Evolutionary conservation across 1,140 invertebrate species (phyloP), one percentile per base, ranked within the genome.

Genomic region (Aphis craccivora): DNA sequence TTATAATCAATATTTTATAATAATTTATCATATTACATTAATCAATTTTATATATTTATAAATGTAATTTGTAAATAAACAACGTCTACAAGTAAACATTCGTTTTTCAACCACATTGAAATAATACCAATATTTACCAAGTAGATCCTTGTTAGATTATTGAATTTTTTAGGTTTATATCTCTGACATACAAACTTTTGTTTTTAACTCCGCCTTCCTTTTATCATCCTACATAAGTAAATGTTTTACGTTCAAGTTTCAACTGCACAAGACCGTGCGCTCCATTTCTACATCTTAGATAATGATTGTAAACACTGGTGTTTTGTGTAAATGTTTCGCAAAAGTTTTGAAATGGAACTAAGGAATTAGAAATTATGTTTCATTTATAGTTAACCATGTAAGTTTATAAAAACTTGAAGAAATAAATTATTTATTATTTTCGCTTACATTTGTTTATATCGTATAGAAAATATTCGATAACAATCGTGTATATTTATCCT

Each of bases 301-400:
- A 90, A 90, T 90, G 40, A 67, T 90, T 55, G 14, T n/a, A 55
- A 6, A 37, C 6, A 25, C 14, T 48, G 14, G 53, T 0, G 23
- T 60, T 37, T 90, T 43, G 53, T 45, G 25, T 90, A 67, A 90
- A 90, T 90, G 53, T 90, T 67, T 90, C 35, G 18, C 51, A 89
- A 89, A 86, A 89, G 35, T 55, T 55, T 89, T 89, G 9, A 89
- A 89, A 67, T n/a, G 25, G 14, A 60, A 90, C 53, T 45, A 90
- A 90, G 37, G 43, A 67, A 90, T 55, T 67, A 55, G 9, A 11
- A 89, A 89, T 55, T 89, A 22, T n/a, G n/a, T 55, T 55, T 55
- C 22, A 40, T 89, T 53, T 89, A 53, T 55, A 51, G 51, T 89
- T 55, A 14, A 35, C 22, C 88, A 18, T 35, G n/a, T 40, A 7